Evolutionary conservation across 2,797 vertebrate genomes (phyloP), one percentile per base, ranked within the genome.

Genomic region (Urocyon cinereoargenteus): DNA sequence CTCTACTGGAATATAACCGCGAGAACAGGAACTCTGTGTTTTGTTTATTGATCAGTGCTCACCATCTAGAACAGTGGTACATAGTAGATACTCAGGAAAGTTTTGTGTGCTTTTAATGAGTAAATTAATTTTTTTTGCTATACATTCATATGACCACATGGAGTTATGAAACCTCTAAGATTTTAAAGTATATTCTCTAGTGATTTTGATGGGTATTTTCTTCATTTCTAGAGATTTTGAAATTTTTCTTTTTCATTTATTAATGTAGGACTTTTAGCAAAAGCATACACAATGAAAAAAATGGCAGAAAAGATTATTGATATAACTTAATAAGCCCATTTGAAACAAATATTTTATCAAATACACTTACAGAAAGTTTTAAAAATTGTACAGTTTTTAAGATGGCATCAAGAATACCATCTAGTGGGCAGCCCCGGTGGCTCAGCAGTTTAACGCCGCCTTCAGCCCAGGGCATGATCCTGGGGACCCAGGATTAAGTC

Each of bases 201-300:
- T 75, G 51, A 95, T 94, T 91, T 62, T 78, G 55, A 26, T 84
- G 11, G 55, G 5, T 86, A 79, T 84, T 62, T 53, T 59, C 79
- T 94, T 95, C 31, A 68, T 86, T 93, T 93, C 55, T 85, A 53
- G 51, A 94, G 62, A 84, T 57, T 78, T 86, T 55, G n/a, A 92
- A 34, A 57, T 78, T 95, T 97, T 93, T 93, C 36, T 6, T 83
- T 92, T 88, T 78, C 87, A 4, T 86, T 82, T 89, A 34, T 82
- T 83, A 22, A 97, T 66, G 45, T 70, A 83, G 2, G 31, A 77
- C 83, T 96, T 94, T 77, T 10, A 79, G 22, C 55, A n/a, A 77
- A 91, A 26, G 51, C 31, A 14, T 51, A 51, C 31, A 51, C 1
- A 36, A 5, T 86, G 61, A 61, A 34, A 64, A 77, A 84, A 94